phyloP scores from a whole-genome alignment of 2,888 invertebrate genomes.

The Drosophila cyrtoloma region DNA sequence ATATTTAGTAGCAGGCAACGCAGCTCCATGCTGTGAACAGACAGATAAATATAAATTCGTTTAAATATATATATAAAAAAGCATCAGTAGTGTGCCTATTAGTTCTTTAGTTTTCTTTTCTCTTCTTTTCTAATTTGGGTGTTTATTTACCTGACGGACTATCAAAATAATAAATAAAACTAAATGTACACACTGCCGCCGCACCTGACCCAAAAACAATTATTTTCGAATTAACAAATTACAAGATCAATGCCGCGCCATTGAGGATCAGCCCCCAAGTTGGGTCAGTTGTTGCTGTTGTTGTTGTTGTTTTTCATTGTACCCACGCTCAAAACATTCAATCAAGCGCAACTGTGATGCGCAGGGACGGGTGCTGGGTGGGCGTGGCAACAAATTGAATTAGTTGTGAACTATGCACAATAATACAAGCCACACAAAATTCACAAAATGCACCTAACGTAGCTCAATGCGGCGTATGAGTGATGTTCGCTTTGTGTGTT shows the following conservation, averaged over 20 bases:
- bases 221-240: constrained; percentile 79
- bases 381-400: constrained; percentile 42
- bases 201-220: constrained; percentile 48
- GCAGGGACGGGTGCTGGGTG: constrained; percentile 25
- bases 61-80: constrained; percentile 1
- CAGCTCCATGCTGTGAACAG: constrained; percentile 72
- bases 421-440: constrained; percentile 10
- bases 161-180: constrained; percentile 66
- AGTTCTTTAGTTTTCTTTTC: constrained; percentile 25
- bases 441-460: constrained; percentile 3
- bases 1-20: constrained; percentile 71
- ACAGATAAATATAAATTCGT: constrained; percentile 5
- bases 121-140: constrained; percentile 28
- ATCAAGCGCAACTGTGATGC: constrained; percentile 68
- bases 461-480: constrained; percentile 57
- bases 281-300: constrained; percentile 28
- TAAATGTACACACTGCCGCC: constrained; percentile 31
- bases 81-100: constrained; percentile 23
- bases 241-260: constrained; percentile 77
- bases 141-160: constrained; percentile 57
- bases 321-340: constrained; percentile 53
- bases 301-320: neutral
- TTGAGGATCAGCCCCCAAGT: constrained; percentile 39
- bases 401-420: constrained; percentile 41
- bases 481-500: constrained; percentile 35